Evolutionary conservation across 2,113 vertebrate species (phyloP), one percentile per base, ranked within the genome.

Genomic region (Opisthocomus hoazin): DNA sequence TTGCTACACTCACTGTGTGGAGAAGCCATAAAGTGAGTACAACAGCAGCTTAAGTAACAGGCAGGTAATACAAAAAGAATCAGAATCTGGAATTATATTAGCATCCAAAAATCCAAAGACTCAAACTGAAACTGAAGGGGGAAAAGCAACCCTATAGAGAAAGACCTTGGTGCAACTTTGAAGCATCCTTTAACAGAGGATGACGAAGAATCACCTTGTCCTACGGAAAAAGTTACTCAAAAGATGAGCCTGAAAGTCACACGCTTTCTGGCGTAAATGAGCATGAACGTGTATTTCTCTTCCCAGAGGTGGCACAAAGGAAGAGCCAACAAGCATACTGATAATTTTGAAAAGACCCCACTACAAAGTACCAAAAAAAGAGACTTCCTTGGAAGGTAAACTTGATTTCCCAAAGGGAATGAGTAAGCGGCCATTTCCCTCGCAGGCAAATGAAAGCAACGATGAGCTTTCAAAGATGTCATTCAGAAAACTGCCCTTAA

Each of bases 381-480:
- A 90, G 57, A 23, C 58, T 76, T 91, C 82, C 71, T 94, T 76
- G 89, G 87, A 92, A 95, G 84, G 96, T 93, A 96, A 96, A 91
- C 89, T 91, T 34, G 3, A 83, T 79, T 91, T 87, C 92, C 92
- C 91, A 65, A 73, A 61, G 91, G 84, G 74, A 65, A 91, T 95
- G 94, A 95, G 93, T 91, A 90, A 96, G 94, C 94, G 95, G 92
- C 23, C 91, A 51, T 76, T 84, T 85, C 70, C 86, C 89, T 94
- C 1, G 0, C 86, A 82, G 91, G 87, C 84, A 95, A 94, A 94
- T 65, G 86, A 93, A 95, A 95, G 84, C 54, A 29, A 30, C 39
- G 84, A 82, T 68, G 91, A 92, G 89, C 86, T 94, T 96, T 91
- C 92, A 95, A 87, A 91, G 89, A 54, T 94, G 94, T 75, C 96